Base-by-base conservation (phyloP, 1,140 invertebrate species). In the Marisa cornuarietis region DNA sequence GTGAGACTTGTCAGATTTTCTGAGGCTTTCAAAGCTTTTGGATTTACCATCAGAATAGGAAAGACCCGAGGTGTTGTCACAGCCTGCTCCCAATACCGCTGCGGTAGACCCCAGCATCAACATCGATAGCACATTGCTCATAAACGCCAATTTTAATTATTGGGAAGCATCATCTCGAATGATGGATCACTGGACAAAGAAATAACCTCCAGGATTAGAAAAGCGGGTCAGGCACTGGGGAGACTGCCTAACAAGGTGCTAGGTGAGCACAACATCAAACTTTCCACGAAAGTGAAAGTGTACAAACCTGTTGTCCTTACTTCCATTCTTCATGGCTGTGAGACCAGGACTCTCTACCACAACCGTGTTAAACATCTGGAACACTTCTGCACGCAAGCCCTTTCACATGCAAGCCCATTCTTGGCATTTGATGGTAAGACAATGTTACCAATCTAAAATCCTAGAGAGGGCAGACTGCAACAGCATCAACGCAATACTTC, bases 161-260 rank as follows among this genome's bases (percentile, higher is more conserved):
- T 83, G 5, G 77, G 79, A 31, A 79, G 72, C 61, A 76, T 52
- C 20, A 78, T 81, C 58, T 80, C 31, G 24, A 78, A 66, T 65
- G 61, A 74, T 54, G 78, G 78, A 24, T 77, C 31, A 24, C 79
- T 69, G 16, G 69, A 80, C n/a, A 79, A 75, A 72, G 75, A 81
- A 26, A 74, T 79, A 8, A 42, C 65, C 22, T 49, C 79, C 31
- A 79, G 78, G 65, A 83, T 81, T 69, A 78, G 74, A 62, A 81
- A 83, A 54, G 78, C 82, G 26, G 75, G 81, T 68, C 75, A 80
- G 71, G 66, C 81, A 10, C 69, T 79, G 54, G 65, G 68, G 24
- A 65, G 77, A 16, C 65, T 71, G 11, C 65, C 42, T 31, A 4
- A 20, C 20, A 65, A 42, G n/a, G 75, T 77, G n/a, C 61, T 66